phyloP scores from a whole-genome alignment of 2,888 invertebrate species.

The Leucophenga maculata region DNA sequence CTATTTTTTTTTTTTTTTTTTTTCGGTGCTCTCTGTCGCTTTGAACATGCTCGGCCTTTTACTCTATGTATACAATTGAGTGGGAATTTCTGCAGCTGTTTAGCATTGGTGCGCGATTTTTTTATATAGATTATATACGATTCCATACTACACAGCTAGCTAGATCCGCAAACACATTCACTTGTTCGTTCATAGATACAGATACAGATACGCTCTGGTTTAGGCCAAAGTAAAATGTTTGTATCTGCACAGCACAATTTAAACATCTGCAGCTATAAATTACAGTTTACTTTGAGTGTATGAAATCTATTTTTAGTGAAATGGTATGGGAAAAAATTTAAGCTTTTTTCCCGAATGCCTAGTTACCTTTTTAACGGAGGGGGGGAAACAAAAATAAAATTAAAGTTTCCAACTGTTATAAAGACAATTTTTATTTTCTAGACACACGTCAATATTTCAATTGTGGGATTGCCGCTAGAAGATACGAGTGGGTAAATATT shows the following conservation, averaged over 20 bases:
- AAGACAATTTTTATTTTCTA: too few species aligned
- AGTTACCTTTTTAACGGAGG: constrained; percentile 3
- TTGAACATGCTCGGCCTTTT: background rate
- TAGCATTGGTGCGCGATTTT: constrained; percentile 53
- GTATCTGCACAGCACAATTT: background rate
- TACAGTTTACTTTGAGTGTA: background rate
- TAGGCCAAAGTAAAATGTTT: background rate
- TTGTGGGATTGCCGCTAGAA: too few species aligned
- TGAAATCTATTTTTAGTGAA: background rate
- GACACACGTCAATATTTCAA: too few species aligned
- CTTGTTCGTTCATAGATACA: background rate
- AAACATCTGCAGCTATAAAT: background rate
- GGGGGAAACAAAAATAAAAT: too few species aligned
- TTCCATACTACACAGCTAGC: background rate
- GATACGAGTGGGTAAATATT: too few species aligned
- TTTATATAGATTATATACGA: constrained; percentile 23
- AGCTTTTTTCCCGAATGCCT: background rate
- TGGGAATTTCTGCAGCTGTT: constrained; percentile 60
- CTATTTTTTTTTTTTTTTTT: background rate
- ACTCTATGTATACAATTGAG: constrained; percentile 16
- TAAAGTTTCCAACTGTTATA: too few species aligned
- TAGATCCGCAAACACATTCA: background rate
- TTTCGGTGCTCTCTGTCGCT: background rate
- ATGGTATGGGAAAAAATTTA: background rate
- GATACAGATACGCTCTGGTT: constrained; percentile 1